Percentiles rank a stretch among this genome's conserved stretches.
phyloP scores from a whole-genome alignment of 1,140 invertebrate species.

The Bombus huntii region DNA sequence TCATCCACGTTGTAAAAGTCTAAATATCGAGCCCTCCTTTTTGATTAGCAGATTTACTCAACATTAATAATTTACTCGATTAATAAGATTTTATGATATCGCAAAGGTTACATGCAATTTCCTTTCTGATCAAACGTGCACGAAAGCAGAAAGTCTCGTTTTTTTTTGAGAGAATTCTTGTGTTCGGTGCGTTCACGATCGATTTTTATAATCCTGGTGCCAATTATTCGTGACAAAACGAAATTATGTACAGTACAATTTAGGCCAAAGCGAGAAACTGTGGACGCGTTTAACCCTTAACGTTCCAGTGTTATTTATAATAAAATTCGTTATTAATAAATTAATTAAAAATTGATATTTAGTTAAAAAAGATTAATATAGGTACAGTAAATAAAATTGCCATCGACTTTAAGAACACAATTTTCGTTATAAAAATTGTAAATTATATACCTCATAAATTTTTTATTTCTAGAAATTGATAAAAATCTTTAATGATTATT shows the following conservation, averaged over 20 bases:
- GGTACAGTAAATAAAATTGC: background rate
- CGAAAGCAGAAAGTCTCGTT: conserved; percentile 40
- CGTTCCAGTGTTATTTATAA: conserved; percentile 16
- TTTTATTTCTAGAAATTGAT: background rate
- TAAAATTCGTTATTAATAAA: background rate
- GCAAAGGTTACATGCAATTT: conserved; percentile 44
- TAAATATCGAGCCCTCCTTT: conserved; percentile 8
- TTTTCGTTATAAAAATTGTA: background rate
- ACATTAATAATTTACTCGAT: background rate
- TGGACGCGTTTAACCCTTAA: conserved; percentile 48
- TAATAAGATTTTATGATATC: background rate
- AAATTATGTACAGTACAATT: conserved; percentile 31
- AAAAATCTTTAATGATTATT: background rate
- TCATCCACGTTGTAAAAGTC: conserved; percentile 2
- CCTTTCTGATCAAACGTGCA: conserved; percentile 36
- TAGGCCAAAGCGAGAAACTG: conserved; percentile 65
- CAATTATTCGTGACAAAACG: conserved; percentile 35
- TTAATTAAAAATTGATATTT: background rate
- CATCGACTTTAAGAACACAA: background rate
- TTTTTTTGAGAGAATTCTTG: background rate
- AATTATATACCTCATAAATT: background rate
- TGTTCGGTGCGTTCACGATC: conserved; percentile 18
- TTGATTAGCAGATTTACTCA: background rate
- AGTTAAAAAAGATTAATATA: background rate
- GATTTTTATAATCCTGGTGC: conserved; percentile 2